These are phyloP conservation scores for Rhamnusium bicolor DNA, from an alignment of 2,888 invertebrate genomes.

Conservation along the genomic window DNA sequence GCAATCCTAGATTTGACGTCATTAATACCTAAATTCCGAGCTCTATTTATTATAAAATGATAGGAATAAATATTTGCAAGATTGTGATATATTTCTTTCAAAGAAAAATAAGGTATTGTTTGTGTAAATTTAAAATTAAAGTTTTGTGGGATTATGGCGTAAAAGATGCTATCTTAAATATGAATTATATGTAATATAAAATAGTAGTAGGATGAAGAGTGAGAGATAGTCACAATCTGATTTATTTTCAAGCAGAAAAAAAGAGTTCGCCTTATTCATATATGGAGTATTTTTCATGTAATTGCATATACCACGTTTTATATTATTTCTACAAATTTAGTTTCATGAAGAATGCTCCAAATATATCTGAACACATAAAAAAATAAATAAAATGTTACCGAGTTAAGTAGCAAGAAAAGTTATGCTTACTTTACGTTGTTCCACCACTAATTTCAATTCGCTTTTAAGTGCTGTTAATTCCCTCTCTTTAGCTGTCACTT, in stretches of 20 bases:
- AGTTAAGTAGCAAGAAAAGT: background rate
- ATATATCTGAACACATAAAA: background rate
- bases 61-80: too few species aligned
- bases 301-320: background rate
- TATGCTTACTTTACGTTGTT: slow-evolving; percentile 49
- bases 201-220: background rate
- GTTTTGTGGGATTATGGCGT: too few species aligned
- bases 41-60: too few species aligned
- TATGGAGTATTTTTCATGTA: background rate
- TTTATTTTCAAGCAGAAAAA: background rate
- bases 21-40: too few species aligned
- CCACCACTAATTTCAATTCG: slow-evolving; percentile 55
- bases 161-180: too few species aligned
- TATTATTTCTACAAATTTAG: background rate
- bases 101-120: too few species aligned
- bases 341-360: background rate
- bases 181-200: background rate
- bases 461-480: slow-evolving; percentile 57
- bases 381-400: slow-evolving; percentile 18
- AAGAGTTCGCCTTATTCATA: background rate
- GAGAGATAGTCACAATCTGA: background rate
- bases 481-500: slow-evolving; percentile 57
- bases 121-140: too few species aligned
- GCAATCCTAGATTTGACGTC: too few species aligned
- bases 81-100: too few species aligned